Base-by-base conservation (phyloP, 37 sponge, comb jelly and placozoan genomes). In the Diacarnus erythraeanus region DNA sequence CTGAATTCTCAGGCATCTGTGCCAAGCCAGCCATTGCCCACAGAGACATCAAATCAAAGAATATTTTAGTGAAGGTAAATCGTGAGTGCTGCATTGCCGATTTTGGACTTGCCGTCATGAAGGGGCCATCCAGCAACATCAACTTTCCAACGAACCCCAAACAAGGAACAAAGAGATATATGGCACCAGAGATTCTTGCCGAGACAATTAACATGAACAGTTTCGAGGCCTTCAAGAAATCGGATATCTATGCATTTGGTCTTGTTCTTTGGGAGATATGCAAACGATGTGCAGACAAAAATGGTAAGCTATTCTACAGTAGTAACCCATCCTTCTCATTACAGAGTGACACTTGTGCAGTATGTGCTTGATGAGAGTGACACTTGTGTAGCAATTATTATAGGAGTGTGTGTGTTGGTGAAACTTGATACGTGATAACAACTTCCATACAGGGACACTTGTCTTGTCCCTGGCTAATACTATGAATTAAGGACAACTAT, bases 191-290 rank as follows among this genome's bases (percentile, higher is more conserved):
- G 76, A 86, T 97, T 43, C 59, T 97, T 76, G 77, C 82, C 39
- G 91, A 92, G 42, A 86, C 83, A 36, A 80, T 95, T 3, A 74
- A 95, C 77, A 70, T 72, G 39, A 29, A n/a, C 12, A 31, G 30
- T 2, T 97, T 97, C 77, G 91, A 93, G 29, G 83, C 92, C 41
- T 95, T 92, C 63, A 41, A 83, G 29, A 74, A 81, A 2, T 67
- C 82, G n/a, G 98, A 97, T 51, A 83, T 97, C 37, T 97, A 97
- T 80, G 84, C 89, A 29, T 44, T 95, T 39, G 98, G 95, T 1
- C 84, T 97, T 25, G 91, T 97, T 4, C 42, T 97, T 26, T 97
- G 98, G 98, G 98, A 97, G 35, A 82, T 93, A 25, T 79, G 80
- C 51, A 64, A 65, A 60, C 59, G 88, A 40, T 71, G 71, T 39